Percentiles rank a stretch among this genome's conserved stretches.
phyloP scores from a whole-genome alignment of 2,888 invertebrate species.

The Scaptomyza parva region DNA sequence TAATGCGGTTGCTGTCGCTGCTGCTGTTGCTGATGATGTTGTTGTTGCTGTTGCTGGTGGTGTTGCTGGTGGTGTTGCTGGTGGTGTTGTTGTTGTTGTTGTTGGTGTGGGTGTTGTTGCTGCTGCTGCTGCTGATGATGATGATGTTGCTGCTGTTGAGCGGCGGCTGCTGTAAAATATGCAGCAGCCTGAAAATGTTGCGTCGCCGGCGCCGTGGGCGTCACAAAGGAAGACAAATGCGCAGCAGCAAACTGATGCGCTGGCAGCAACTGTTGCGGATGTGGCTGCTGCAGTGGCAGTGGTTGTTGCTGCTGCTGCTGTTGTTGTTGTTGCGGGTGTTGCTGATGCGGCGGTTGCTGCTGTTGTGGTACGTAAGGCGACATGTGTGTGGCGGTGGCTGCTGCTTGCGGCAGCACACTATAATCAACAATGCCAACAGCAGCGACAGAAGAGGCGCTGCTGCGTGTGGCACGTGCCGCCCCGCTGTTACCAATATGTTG shows the following conservation, averaged over 20 bases:
- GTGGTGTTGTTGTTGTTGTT: constrained; percentile 47
- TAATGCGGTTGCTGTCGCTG: constrained; percentile 78
- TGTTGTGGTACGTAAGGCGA: constrained; percentile 50
- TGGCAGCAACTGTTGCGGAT: constrained; percentile 57
- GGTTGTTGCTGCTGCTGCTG: constrained; percentile 55
- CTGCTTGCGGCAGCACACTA: constrained; percentile 47
- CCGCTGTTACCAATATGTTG: constrained; percentile 64
- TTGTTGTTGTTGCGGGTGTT: constrained; percentile 55
- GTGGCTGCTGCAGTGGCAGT: constrained; percentile 41
- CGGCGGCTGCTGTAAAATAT: constrained; percentile 55
- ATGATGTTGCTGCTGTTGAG: constrained; percentile 71
- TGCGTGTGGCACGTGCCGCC: constrained; percentile 79
- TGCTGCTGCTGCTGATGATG: constrained; percentile 62
- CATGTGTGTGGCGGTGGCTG: constrained; percentile 45
- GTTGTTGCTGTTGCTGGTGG: constrained; percentile 31
- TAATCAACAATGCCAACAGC: constrained; percentile 68
- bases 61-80: constrained; percentile 39
- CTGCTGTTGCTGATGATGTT: constrained; percentile 41
- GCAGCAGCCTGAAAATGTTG: constrained; percentile 67
- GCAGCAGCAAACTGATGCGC: constrained; percentile 66
- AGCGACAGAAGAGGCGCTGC: constrained; percentile 52
- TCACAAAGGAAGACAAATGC: constrained; percentile 68
- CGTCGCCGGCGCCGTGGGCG: constrained; percentile 54
- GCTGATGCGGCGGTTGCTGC: constrained; percentile 55
- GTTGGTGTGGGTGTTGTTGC: constrained; percentile 66